These are phyloP conservation scores for Caenorhabditis brenneri DNA, from an alignment of 1,140 invertebrate species.

Conservation along the genomic window DNA sequence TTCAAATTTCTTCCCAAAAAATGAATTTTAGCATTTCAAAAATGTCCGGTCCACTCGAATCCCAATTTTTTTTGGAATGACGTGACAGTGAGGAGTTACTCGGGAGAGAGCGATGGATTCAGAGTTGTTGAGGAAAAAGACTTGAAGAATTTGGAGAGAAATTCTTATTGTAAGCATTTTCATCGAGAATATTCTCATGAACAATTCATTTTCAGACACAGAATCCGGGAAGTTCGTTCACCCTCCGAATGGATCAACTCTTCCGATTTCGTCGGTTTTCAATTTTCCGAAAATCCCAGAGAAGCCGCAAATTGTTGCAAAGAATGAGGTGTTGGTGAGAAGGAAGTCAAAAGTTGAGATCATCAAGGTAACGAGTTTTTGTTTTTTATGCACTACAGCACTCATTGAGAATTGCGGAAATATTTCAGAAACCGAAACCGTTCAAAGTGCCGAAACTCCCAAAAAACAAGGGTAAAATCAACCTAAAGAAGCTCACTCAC, in stretches of 20 bases:
- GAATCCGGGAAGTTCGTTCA: neutral
- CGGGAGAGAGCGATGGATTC: conserved; percentile 9
- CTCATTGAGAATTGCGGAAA: neutral
- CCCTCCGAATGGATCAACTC: neutral
- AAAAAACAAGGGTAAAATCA: neutral
- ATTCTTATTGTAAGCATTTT: neutral
- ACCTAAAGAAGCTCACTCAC: neutral
- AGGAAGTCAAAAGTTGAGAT: no score
- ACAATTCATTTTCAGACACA: neutral
- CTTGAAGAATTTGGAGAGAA: neutral
- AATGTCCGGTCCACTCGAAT: neutral
- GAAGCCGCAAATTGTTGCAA: neutral
- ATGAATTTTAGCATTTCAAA: neutral
- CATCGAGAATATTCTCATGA: no score
- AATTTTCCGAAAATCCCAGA: neutral
- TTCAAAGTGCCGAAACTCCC: neutral
- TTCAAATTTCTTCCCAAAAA: neutral
- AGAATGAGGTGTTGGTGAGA: neutral
- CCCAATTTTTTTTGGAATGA: conserved; percentile 1
- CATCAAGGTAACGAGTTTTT: no score
- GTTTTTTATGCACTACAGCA: neutral
- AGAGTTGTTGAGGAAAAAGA: conserved; percentile 9
- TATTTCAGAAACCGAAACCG: neutral
- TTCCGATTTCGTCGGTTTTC: neutral
- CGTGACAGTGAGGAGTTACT: neutral